Evolutionary conservation across 2,888 invertebrate genomes (phyloP).

Genomic region (Eubasilissa splendida): DNA sequence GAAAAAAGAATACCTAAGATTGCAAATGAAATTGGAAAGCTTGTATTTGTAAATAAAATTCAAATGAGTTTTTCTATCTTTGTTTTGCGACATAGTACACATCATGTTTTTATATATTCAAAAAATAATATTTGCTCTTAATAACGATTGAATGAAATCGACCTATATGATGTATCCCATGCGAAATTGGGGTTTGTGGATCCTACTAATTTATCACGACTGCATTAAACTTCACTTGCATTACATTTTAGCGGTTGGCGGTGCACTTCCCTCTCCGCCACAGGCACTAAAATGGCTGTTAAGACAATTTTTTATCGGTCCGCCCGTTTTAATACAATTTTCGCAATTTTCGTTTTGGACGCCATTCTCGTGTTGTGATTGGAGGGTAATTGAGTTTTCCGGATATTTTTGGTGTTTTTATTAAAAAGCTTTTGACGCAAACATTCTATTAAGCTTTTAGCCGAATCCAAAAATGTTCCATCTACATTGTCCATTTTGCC

Average conservation of each 20-base stretch:
- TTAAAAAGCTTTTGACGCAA: too few relatives aligned
- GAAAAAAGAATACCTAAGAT: too few relatives aligned
- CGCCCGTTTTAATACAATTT: conserved; percentile 4
- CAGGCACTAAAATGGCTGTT: neutral
- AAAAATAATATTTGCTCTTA: neutral
- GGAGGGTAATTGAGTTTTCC: too few relatives aligned
- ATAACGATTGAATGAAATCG: neutral
- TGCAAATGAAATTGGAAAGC: too few relatives aligned
- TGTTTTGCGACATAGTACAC: neutral
- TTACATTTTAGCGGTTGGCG: conserved; percentile 40
- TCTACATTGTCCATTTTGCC: too few relatives aligned
- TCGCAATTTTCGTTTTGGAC: neutral
- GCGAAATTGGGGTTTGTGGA: conserved; percentile 7
- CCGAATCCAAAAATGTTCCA: too few relatives aligned
- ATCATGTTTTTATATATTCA: neutral
- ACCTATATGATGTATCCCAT: neutral
- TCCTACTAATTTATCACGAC: conserved; percentile 43
- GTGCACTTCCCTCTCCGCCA: conserved; percentile 16
- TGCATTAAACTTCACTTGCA: conserved; percentile 53
- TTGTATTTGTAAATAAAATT: too few relatives aligned
- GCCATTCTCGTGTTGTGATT: neutral
- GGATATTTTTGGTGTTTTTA: too few relatives aligned
- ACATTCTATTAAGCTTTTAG: too few relatives aligned
- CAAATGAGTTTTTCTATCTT: too few relatives aligned
- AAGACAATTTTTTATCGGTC: conserved; percentile 9